These are phyloP conservation scores for Ispidina lecontei DNA, from an alignment of 2,797 vertebrate genomes.

Conservation along the genomic window DNA sequence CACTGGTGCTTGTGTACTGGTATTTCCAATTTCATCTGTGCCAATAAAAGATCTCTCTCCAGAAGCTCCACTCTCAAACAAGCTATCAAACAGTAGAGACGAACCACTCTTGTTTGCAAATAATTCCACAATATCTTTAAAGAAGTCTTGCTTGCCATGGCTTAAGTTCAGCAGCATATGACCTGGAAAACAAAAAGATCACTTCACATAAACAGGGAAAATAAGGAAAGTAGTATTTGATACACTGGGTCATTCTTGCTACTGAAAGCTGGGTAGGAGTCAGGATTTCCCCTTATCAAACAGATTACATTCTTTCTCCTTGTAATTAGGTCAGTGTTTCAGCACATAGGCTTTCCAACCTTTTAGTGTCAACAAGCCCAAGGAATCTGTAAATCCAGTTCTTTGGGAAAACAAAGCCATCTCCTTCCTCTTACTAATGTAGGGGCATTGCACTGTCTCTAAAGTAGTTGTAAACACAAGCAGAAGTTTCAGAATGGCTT, in stretches of 20 bases:
- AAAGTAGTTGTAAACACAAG: not conserved
- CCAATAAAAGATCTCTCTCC: conserved; percentile 86
- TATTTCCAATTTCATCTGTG: conserved; percentile 85
- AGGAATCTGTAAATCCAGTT: not conserved
- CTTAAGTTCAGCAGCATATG: conserved; percentile 94
- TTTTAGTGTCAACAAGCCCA: not conserved
- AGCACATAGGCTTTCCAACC: not conserved
- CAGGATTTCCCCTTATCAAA: not conserved
- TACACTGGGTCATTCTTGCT: not conserved
- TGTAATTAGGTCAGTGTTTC: not conserved
- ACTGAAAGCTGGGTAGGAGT: not conserved
- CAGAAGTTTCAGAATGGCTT: not conserved
- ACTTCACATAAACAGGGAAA: not conserved
- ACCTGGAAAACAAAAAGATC: conserved; percentile 75
- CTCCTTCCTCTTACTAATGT: not conserved
- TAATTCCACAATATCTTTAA: conserved; percentile 91
- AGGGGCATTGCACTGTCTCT: not conserved
- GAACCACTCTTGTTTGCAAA: conserved; percentile 90
- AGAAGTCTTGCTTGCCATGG: conserved; percentile 81
- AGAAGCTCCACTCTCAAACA: conserved; percentile 82
- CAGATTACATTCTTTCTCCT: not conserved
- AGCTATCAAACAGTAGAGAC: conserved; percentile 84
- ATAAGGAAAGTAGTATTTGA: not conserved
- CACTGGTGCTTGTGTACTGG: conserved; percentile 81
- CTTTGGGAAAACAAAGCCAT: not conserved